Conservation (phyloP, 1,140 invertebrate genomes). For the Lerema accius region DNA sequence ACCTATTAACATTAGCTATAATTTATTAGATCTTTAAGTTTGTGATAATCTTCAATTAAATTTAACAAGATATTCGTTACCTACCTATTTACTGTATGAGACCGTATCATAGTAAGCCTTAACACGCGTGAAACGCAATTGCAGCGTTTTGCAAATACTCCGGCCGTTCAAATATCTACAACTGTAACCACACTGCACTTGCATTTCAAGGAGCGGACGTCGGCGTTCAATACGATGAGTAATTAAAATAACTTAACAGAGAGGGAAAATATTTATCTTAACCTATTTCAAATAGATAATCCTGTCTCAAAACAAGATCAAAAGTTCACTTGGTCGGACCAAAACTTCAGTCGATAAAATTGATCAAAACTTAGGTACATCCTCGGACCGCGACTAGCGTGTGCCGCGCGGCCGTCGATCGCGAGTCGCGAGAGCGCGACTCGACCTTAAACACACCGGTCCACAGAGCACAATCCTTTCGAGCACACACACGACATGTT, state of each 20-base stretch:
- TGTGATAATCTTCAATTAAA: constrained; percentile 76
- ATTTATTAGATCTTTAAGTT: constrained; percentile 77
- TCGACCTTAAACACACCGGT: constrained; percentile 3
- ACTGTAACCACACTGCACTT: constrained; percentile 23
- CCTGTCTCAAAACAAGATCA: constrained; percentile 78
- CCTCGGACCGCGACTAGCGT: too few species aligned
- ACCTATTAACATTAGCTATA: constrained; percentile 81
- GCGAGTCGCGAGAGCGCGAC: background rate
- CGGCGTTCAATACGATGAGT: constrained; percentile 54
- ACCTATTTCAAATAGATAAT: constrained; percentile 73
- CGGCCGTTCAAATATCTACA: background rate
- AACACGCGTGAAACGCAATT: constrained; percentile 28
- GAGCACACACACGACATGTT: constrained; percentile 35
- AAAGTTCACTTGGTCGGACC: constrained; percentile 81
- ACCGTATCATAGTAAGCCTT: constrained; percentile 36
- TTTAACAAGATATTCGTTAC: constrained; percentile 80
- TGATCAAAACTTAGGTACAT: constrained; percentile 67
- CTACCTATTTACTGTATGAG: constrained; percentile 70
- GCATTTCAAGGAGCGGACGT: constrained; percentile 26
- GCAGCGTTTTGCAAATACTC: constrained; percentile 18
- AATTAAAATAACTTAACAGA: constrained; percentile 61
- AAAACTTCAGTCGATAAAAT: constrained; percentile 80
- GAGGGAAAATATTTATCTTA: constrained; percentile 70
- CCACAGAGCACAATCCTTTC: constrained; percentile 8
- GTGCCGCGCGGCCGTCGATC: too few species aligned